Evolutionary conservation across 2,113 vertebrate genomes (phyloP), one percentile per base, ranked within the genome.

Genomic region (Colaptes auratus): DNA sequence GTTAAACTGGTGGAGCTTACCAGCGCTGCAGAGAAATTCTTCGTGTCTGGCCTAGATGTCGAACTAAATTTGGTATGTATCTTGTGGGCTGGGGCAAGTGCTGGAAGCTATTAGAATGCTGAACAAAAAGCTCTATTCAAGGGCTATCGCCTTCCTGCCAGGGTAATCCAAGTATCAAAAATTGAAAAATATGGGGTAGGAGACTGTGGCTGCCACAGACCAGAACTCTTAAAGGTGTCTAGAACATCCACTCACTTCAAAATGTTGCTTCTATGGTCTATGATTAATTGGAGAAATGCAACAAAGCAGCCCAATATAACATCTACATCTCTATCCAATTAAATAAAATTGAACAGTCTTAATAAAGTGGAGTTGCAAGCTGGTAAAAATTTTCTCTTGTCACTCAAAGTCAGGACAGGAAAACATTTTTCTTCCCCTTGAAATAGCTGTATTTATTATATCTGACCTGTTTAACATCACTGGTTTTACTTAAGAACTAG

Each of bases 121-220:
- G 96, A 98, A 99, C 98, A 99, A 98, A 99, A 98, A 98, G 98
- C 95, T 97, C 98, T 97, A 98, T 98, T 98, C 98, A 98, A 97
- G 97, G 97, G 97, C 98, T 97, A 98, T 98, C 78, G 91, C 97
- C 95, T 98, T 98, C 98, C 98, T 98, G 98, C 98, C 98, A 93
- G 97, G 98, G 96, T 97, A 98, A 98, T 98, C 98, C 98, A 96
- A 97, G 96, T 92, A 98, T 97, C 97, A 98, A 97, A 97, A 98
- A 98, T 91, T 63, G 96, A 95, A 96, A 98, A 98, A 97, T 97
- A 94, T 92, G 97, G 97, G 74, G 75, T 82, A 85, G 24, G 93
- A 96, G 97, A 91, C 81, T 96, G 96, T 86, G 96, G 96, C 88
- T 96, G 90, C 93, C 86, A 81, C 76, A 9, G 14, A 70, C 16